Percentiles rank a stretch among this genome's conserved stretches.
Evolutionary conservation across 1,140 invertebrate species (phyloP).

Genomic region (Bombus balteatus): DNA sequence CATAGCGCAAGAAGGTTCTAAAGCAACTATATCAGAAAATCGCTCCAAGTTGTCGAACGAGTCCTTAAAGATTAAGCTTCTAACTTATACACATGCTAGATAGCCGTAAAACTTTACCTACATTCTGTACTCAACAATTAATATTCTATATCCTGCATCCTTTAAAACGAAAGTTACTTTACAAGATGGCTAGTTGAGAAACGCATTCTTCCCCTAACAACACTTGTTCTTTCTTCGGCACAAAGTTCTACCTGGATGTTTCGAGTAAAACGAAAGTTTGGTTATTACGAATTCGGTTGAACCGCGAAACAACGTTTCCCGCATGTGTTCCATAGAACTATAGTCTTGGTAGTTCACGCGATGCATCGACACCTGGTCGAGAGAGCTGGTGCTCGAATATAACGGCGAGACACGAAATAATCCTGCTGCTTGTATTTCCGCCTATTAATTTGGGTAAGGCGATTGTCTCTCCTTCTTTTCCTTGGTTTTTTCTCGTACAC

Average conservation of each 20-base stretch:
- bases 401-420: conserved; percentile 61
- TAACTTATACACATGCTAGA: no score
- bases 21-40: no score
- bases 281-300: background rate
- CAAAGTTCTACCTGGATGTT: background rate
- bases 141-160: background rate
- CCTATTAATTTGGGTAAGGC: conserved; percentile 76
- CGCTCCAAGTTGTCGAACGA: no score
- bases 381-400: conserved; percentile 34
- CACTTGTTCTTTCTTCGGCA: background rate
- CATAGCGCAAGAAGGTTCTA: no score
- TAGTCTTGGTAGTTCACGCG: background rate
- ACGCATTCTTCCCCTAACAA: background rate
- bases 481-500: background rate
- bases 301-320: background rate
- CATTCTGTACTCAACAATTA: background rate
- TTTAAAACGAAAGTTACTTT: background rate
- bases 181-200: background rate
- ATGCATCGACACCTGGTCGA: conserved; percentile 45
- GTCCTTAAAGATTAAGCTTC: no score
- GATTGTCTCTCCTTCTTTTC: conserved; percentile 60
- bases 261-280: background rate
- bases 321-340: background rate
- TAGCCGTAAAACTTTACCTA: no score
- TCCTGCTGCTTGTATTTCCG: conserved; percentile 64